Conservation (phyloP, 2,113 vertebrate species). For the Spermophilus dauricus region DNA sequence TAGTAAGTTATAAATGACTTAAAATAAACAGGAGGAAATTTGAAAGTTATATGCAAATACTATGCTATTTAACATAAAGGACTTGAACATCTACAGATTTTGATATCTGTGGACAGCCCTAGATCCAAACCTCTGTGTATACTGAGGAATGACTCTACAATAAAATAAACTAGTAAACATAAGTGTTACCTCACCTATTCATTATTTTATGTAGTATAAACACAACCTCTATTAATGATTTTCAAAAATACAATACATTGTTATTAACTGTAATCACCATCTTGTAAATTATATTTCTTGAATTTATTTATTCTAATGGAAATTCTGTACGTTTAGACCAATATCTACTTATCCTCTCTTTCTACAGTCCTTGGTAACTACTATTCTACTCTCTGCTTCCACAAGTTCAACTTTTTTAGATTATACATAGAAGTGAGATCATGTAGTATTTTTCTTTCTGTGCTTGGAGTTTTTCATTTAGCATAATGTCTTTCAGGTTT, state of each 20-base stretch:
- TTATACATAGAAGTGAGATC: background rate
- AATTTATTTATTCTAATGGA: background rate
- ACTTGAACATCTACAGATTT: background rate
- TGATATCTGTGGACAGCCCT: too few species aligned
- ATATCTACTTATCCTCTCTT: background rate
- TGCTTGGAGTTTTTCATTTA: background rate
- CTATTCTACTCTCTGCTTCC: background rate
- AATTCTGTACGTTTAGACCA: background rate
- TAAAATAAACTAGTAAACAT: background rate
- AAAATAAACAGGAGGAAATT: background rate
- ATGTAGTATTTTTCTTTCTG: background rate
- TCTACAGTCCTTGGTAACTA: background rate
- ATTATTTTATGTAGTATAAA: background rate
- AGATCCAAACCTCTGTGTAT: too few species aligned
- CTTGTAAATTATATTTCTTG: background rate
- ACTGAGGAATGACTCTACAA: background rate
- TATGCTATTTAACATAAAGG: background rate
- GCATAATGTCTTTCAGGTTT: background rate
- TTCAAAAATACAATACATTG: background rate
- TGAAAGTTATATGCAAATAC: background rate
- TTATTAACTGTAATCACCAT: background rate
- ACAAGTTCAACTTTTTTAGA: background rate
- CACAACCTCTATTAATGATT: background rate
- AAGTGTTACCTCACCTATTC: background rate
- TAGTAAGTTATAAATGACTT: too few species aligned